Evolutionary conservation across 2,888 invertebrate genomes (phyloP), one percentile per base, ranked within the genome.

Genomic region (Oithona nana): DNA sequence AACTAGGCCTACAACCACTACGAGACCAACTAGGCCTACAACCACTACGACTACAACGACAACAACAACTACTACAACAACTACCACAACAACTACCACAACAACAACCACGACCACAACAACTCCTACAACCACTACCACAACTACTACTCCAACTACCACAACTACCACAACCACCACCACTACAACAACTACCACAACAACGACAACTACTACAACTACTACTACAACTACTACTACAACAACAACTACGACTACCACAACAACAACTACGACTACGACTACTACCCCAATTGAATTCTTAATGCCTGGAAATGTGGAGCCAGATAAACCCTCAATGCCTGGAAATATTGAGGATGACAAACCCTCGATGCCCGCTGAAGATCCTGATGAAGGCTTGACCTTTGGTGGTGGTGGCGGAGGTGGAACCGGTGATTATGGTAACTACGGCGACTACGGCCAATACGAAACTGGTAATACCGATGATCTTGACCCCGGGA

Each of bases 61-160:
- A 28, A 62, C 62, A 28, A 56, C 62, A 3, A 55, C 62, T 1
- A 62, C 55, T 24, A 62, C 62, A 11, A 62, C 62, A 57, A 57
- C 62, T 8, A 52, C 61, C 3, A 52, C 61, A 3, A 61, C 61
- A 28, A 61, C 51, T 11, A 52, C 61, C 3, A 6, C 61, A 16
- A 52, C 61, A 6, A 52, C 61, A 29, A 62, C 62, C 11, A 56
- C 62, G 1, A 57, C 62, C n/a, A 62, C 62, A 3, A 62, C 62
- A 11, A 62, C 62, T 3, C 39, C 55, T 1, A 62, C 62, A 24
- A 30, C 62, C 22, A 39, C 62, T 8, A 62, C 62, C 24, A 56
- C 62, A 13, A 62, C 62, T 1, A 62, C 56, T 20, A 56, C 62
- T 3, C 56, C 55, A 8, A 62, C 62, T 6, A 56, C 55, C 13